A percentile compares a stretch with the other conserved stretches of the same genome.
Evolutionary conservation across 2,888 invertebrate species (phyloP).

Genomic region (Chromoteleia sp.): DNA sequence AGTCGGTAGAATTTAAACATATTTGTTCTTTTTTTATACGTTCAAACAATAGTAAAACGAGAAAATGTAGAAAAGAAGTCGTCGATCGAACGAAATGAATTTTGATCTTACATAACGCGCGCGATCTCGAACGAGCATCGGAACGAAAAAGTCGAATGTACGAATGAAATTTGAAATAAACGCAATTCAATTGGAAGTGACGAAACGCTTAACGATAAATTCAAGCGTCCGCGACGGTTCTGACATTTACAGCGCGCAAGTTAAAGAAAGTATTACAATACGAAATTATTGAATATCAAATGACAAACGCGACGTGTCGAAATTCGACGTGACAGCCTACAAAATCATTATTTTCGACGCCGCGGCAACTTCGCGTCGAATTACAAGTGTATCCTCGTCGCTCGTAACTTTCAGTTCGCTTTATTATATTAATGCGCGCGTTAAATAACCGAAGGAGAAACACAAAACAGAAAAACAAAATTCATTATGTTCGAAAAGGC

Average conservation of each 20-base stretch:
- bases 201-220: conserved; percentile 27
- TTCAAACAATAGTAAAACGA: no score
- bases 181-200: conserved; percentile 14
- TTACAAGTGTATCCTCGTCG: conserved; percentile 43
- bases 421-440: conserved; percentile 42
- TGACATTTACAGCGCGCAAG: conserved; percentile 27
- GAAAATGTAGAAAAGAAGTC: no score
- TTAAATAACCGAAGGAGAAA: conserved; percentile 12
- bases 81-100: no score
- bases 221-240: conserved; percentile 5
- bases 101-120: no score
- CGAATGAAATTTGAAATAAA: conserved; percentile 10
- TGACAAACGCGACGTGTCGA: conserved; percentile 42
- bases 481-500: conserved; percentile 1
- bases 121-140: no score
- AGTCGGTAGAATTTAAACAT: no score
- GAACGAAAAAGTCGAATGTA: background rate
- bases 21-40: no score
- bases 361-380: conserved; percentile 28
- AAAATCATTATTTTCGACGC: conserved; percentile 47
- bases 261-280: conserved; percentile 27
- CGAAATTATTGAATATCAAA: conserved; percentile 30
- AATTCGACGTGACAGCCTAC: conserved; percentile 23
- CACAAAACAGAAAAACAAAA: conserved; percentile 8
- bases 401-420: conserved; percentile 51